Conservation (phyloP, 2,888 invertebrate genomes). For the Mystacides longicornis region DNA sequence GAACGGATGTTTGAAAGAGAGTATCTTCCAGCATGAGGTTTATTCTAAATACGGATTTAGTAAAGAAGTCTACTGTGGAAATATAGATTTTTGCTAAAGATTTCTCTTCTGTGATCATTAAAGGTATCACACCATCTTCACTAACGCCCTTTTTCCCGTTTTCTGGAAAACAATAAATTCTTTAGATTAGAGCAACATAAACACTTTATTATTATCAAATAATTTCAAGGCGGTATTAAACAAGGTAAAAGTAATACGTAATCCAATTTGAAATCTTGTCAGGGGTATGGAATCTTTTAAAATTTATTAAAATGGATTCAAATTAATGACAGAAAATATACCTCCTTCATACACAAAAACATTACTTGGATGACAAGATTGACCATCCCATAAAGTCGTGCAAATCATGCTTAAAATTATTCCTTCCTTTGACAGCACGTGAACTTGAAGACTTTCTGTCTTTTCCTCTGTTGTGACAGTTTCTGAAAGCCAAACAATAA, state of each 20-base stretch:
- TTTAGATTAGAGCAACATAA: no score
- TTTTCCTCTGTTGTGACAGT: neutral
- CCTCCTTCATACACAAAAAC: neutral
- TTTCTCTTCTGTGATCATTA: neutral
- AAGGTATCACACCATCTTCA: neutral
- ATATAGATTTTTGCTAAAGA: neutral
- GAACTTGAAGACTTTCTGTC: neutral
- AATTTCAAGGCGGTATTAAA: no score
- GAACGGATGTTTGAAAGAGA: neutral
- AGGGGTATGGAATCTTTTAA: no score
- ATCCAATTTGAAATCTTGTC: no score
- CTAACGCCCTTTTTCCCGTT: neutral
- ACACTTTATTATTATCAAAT: no score
- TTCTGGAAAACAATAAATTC: no score
- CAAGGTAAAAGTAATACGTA: no score
- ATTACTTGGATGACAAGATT: neutral
- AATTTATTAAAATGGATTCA: no score
- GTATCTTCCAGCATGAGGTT: neutral
- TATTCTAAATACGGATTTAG: neutral
- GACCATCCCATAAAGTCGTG: conserved; percentile 1
- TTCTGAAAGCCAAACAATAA: neutral
- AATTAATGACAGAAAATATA: no score
- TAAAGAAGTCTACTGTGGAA: neutral
- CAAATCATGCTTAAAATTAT: conserved; percentile 1
- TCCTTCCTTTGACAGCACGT: neutral